Evolutionary conservation across 2,113 vertebrate genomes (phyloP), one percentile per base, ranked within the genome.

Genomic region (Perca flavescens): DNA sequence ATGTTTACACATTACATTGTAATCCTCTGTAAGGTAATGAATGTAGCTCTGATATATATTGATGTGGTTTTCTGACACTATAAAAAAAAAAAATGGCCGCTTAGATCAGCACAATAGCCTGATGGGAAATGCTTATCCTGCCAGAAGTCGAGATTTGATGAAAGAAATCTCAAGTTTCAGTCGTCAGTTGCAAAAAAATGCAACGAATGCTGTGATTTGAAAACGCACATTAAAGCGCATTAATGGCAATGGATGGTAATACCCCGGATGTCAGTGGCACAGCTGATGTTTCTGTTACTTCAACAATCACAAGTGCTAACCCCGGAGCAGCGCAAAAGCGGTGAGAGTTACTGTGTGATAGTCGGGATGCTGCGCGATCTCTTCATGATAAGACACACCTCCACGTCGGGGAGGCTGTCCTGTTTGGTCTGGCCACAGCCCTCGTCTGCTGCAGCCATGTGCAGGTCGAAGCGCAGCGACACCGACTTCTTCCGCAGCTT

Each of bases 401-500:
- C 98, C 25, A 99, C 97, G 66, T 99, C 97, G 0, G 97, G 97
- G 43, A 97, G 95, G 80, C 94, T 93, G 92, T 97, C 96, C 90
- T 95, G 95, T 77, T 93, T 95, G 0, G 93, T 95, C 86, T 96
- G 96, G 70, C 94, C 90, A 15, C 96, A 96, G 0, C 96, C 96
- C 25, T 99, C 97, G 1, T 98, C 96, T 0, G 97, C 96, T 6
- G 96, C 96, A 0, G 95, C 95, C 95, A 99, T 96, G 91, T 99
- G 98, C 46, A 99, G 97, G 83, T 99, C 97, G 53, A 99, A 99
- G 46, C 98, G 97, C 89, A 99, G 91, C 0, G 98, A 99, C 85
- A 99, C 97, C 0, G 97, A 99, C 88, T 99, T 99, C 95, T 98
- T 99, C 71, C 97, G 94, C 88, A 99, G 92, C 72, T 96, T 97